A percentile compares a stretch with the other conserved stretches of the same genome.
Evolutionary conservation across 2,797 vertebrate genomes (phyloP).

Genomic region (Sebastes minor): DNA sequence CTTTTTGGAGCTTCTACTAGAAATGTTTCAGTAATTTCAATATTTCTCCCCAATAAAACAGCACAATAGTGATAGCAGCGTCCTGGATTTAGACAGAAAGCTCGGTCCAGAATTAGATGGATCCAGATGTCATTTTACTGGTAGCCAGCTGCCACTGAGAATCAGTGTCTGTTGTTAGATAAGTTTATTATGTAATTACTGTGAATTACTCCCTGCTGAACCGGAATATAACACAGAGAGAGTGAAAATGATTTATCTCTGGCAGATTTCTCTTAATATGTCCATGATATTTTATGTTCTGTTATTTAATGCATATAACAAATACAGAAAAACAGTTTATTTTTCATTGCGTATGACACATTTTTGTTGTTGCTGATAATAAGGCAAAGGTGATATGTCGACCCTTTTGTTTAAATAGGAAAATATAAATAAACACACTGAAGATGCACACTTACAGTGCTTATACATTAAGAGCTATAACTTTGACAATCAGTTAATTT

Average conservation of each 20-base stretch:
- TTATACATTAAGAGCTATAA: background rate
- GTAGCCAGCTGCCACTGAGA: conserved; percentile 59
- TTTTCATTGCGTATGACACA: background rate
- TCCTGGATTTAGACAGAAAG: conserved; percentile 24
- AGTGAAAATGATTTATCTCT: background rate
- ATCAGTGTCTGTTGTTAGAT: conserved; percentile 60
- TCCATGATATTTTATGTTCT: background rate
- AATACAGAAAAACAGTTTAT: background rate
- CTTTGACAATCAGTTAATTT: background rate
- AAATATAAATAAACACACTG: background rate
- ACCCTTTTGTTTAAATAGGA: background rate
- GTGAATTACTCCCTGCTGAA: conserved; percentile 48
- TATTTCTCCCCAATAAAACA: background rate
- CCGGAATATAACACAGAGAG: conserved; percentile 15
- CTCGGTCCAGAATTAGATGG: conserved; percentile 46
- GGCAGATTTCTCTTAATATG: background rate
- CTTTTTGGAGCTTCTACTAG: background rate
- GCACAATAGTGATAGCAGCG: background rate
- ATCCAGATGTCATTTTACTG: conserved; percentile 61
- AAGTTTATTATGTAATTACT: conserved; percentile 71
- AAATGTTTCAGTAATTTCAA: background rate
- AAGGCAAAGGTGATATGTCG: background rate
- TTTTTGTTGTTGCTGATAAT: background rate
- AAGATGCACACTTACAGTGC: background rate
- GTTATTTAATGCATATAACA: background rate